Conservation (phyloP, 2,113 vertebrate genomes). For the Bambusicola thoracicus region DNA sequence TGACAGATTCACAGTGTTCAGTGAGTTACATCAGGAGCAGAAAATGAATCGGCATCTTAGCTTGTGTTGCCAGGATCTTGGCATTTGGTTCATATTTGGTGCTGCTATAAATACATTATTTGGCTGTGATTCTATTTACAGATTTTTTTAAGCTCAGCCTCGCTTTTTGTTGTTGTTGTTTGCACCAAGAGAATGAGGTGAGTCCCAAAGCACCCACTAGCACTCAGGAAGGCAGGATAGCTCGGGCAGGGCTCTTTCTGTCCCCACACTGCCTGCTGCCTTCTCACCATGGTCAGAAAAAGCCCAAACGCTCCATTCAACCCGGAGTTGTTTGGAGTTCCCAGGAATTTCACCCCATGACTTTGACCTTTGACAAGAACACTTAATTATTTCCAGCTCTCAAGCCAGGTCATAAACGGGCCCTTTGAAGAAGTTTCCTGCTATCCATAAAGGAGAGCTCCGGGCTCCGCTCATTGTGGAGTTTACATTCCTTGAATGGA, state of each 20-base stretch:
- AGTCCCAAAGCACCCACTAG: not conserved
- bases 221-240: not conserved
- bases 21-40: constrained; percentile 5
- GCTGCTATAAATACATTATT: constrained; percentile 37
- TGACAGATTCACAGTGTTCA: not conserved
- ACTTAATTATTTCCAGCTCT: constrained; percentile 73
- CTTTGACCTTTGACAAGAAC: constrained; percentile 71
- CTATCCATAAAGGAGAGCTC: constrained; percentile 27
- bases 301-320: not conserved
- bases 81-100: not conserved
- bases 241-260: not conserved
- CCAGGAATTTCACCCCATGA: constrained; percentile 66
- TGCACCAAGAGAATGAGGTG: not conserved
- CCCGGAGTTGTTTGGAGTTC: not conserved
- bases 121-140: not conserved
- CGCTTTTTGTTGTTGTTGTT: not conserved
- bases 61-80: not conserved
- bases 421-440: constrained; percentile 39
- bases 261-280: not conserved
- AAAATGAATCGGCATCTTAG: not conserved
- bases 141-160: not conserved
- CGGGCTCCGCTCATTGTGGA: not conserved
- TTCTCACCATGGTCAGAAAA: not conserved
- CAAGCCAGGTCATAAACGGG: constrained; percentile 34
- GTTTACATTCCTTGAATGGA: constrained; percentile 52